These are phyloP conservation scores for Rhodeus uyekii DNA, from an alignment of 2,797 vertebrate species.

Conservation along the genomic window DNA sequence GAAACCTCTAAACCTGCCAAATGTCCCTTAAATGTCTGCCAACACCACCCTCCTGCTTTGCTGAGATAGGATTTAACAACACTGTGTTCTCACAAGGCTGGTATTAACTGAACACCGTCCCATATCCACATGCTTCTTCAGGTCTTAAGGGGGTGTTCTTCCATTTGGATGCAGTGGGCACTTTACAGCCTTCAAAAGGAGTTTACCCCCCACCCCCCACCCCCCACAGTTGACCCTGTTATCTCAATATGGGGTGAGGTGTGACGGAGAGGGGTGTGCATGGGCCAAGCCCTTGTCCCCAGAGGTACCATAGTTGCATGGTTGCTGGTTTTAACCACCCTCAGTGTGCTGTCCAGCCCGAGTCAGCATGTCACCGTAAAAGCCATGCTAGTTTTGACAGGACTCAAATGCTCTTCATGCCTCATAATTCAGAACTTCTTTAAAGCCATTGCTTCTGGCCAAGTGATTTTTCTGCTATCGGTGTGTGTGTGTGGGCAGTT, in stretches of 20 bases:
- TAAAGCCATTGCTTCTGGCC: constrained; percentile 24
- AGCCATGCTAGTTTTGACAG: constrained; percentile 42
- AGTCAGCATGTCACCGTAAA: constrained; percentile 44
- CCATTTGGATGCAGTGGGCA: constrained; percentile 8
- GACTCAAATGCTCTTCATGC: constrained; percentile 41
- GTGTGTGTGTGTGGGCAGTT: background rate
- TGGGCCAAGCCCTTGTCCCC: constrained; percentile 7
- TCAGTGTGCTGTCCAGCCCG: constrained; percentile 4
- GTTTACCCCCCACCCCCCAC: constrained; percentile 32
- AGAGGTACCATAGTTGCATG: constrained; percentile 27
- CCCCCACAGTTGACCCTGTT: constrained; percentile 31
- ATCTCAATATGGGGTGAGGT: constrained; percentile 13
- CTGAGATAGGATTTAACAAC: constrained; percentile 34
- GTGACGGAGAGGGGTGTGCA: background rate
- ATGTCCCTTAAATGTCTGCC: constrained; percentile 29
- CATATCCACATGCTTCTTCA: constrained; percentile 5
- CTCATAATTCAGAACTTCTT: constrained; percentile 29
- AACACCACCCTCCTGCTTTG: constrained; percentile 31
- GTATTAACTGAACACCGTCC: constrained; percentile 24
- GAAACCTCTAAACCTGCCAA: constrained; percentile 21
- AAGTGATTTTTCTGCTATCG: background rate
- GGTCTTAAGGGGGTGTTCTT: constrained; percentile 27
- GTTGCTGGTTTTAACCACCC: constrained; percentile 11
- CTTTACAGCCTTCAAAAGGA: constrained; percentile 21
- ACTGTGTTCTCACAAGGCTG: constrained; percentile 5